A percentile compares a stretch with the other conserved stretches of the same genome.
Conservation (phyloP, 1,140 invertebrate species). For the Venustaconcha ellipsiformis region DNA sequence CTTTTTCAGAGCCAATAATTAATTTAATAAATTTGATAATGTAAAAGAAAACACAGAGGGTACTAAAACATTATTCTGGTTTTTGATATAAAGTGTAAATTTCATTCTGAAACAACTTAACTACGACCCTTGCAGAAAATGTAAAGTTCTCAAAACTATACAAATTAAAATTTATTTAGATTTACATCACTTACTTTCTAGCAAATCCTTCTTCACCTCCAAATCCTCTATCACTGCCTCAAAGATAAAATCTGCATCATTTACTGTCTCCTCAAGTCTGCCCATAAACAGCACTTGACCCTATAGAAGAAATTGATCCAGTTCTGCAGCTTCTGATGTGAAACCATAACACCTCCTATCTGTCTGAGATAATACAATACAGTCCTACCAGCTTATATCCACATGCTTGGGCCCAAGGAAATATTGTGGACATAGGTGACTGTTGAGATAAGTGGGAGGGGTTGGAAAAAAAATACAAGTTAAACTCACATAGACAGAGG, state of each 20-base stretch:
- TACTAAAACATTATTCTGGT: background rate
- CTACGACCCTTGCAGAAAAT: no score
- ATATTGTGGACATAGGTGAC: background rate
- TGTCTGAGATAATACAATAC: background rate
- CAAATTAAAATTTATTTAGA: background rate
- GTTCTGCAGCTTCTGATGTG: no score
- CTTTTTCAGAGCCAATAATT: background rate
- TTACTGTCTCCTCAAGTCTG: conserved; percentile 69
- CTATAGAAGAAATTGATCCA: conserved; percentile 42
- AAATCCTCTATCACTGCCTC: conserved; percentile 70
- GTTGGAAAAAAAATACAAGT: background rate
- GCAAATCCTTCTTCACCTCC: conserved; percentile 68
- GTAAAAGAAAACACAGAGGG: background rate
- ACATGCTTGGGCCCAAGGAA: background rate
- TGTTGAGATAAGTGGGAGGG: background rate
- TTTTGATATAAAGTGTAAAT: background rate
- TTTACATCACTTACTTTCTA: conserved; percentile 65
- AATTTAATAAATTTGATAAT: background rate
- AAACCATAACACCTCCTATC: background rate
- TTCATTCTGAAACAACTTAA: background rate
- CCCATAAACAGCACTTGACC: conserved; percentile 70
- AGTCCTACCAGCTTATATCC: background rate
- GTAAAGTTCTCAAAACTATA: background rate
- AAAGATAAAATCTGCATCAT: conserved; percentile 70
- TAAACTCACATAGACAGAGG: no score